Percentiles rank a stretch among this genome's conserved stretches.
Conservation (phyloP, 2,888 invertebrate genomes). For the Athalia cordata region DNA sequence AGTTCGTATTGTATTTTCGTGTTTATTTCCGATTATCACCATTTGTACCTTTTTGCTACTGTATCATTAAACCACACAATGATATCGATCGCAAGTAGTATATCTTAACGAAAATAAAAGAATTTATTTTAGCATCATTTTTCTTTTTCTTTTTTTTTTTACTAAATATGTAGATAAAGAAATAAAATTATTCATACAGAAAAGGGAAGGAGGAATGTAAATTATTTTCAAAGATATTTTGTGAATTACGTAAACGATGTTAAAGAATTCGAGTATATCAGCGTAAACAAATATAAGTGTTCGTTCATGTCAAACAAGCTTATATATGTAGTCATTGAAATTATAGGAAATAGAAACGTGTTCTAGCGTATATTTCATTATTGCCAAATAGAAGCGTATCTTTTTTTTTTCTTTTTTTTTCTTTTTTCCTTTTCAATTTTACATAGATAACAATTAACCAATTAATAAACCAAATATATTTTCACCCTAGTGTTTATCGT, state of each 20-base stretch:
- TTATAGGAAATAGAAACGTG: background rate
- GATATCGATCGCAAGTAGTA: constrained; percentile 9
- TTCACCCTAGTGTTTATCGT: background rate
- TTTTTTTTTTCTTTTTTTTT: background rate
- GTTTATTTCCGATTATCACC: constrained; percentile 50
- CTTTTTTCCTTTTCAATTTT: constrained; percentile 23
- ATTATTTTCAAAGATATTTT: constrained; percentile 19
- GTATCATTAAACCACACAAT: constrained; percentile 46
- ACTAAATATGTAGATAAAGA: constrained; percentile 16
- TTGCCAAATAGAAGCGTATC: background rate
- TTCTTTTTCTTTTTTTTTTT: background rate
- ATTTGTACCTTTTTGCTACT: constrained; percentile 58
- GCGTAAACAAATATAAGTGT: background rate
- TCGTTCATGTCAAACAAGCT: background rate
- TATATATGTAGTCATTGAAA: background rate
- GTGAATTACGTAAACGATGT: constrained; percentile 4
- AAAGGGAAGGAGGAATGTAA: constrained; percentile 23
- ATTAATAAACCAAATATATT: constrained; percentile 27
- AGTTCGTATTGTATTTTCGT: constrained; percentile 48
- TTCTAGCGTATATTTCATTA: constrained; percentile 7
- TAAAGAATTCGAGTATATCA: constrained; percentile 13
- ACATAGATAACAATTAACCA: background rate
- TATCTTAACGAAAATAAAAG: constrained; percentile 6
- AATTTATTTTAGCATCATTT: background rate
- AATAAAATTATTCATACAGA: constrained; percentile 23